Percentiles rank a stretch among this genome's conserved stretches.
Evolutionary conservation across 2,113 vertebrate species (phyloP).

Genomic region (Nymphicus hollandicus): DNA sequence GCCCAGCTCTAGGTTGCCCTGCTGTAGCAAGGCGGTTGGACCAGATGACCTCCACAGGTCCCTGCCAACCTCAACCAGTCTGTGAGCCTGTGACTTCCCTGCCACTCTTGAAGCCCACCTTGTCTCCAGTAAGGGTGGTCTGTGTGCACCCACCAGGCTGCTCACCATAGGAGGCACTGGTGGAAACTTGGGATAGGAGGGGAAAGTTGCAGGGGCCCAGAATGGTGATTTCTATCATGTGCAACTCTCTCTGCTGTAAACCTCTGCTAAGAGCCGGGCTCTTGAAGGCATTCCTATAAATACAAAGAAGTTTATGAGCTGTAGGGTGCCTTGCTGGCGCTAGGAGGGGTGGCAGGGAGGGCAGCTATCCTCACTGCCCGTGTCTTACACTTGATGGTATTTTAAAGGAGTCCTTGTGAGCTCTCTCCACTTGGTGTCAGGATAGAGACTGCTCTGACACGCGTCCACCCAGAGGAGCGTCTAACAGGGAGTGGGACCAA

Average conservation of each 20-base stretch:
- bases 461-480: background rate
- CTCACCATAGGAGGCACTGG: background rate
- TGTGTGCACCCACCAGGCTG: accelerated
- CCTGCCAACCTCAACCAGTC: background rate
- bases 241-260: background rate
- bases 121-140: background rate
- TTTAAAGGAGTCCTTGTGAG: background rate
- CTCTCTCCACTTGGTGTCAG: slow-evolving; percentile 55
- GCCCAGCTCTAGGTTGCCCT: background rate
- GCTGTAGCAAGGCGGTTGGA: background rate
- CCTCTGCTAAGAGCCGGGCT: background rate
- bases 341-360: background rate
- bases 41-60: background rate
- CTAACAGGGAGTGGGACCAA: background rate
- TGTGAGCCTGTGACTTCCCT: background rate
- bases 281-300: background rate
- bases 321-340: background rate
- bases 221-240: background rate
- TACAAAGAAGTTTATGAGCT: background rate
- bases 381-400: background rate
- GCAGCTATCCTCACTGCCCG: background rate
- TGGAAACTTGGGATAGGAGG: background rate
- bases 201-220: background rate
- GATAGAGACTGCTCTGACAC: background rate
- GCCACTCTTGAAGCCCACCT: accelerated